Percentiles rank a stretch among this genome's conserved stretches.
Evolutionary conservation across 1,140 invertebrate genomes (phyloP).

Genomic region (Drosophila navojoa): DNA sequence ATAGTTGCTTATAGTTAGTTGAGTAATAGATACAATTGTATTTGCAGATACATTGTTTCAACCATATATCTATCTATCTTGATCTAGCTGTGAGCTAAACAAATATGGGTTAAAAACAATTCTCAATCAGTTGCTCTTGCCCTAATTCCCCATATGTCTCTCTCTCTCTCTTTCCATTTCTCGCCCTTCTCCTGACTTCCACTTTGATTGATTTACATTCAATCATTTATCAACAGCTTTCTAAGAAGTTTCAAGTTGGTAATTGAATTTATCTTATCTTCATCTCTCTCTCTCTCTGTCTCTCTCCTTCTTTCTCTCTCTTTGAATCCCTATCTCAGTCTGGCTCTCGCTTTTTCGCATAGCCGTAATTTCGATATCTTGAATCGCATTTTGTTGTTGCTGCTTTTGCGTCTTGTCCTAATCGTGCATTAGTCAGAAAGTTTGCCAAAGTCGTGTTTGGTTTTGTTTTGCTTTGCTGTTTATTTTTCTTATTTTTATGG

Average conservation of each 20-base stretch:
- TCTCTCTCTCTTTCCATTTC: neutral
- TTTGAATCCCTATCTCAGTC: neutral
- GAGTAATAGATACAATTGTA: conserved; percentile 1
- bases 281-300: neutral
- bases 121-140: too few relatives aligned
- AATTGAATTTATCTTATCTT: too few relatives aligned
- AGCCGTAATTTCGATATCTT: neutral
- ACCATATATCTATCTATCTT: too few relatives aligned
- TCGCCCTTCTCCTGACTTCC: too few relatives aligned
- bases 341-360: neutral
- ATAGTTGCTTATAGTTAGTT: neutral
- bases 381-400: neutral
- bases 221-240: too few relatives aligned
- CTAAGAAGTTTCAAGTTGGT: too few relatives aligned
- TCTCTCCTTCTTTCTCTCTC: neutral
- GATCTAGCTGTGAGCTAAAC: too few relatives aligned
- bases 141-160: too few relatives aligned
- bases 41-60: neutral
- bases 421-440: conserved; percentile 24
- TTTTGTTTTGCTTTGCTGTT: neutral
- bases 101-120: too few relatives aligned
- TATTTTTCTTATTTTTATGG: conserved; percentile 19
- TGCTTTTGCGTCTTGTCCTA: conserved; percentile 13
- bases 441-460: conserved; percentile 9
- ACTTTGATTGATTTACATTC: too few relatives aligned